Evolutionary conservation across 2,797 vertebrate genomes (phyloP).

Genomic region (Gobio occitaniae): DNA sequence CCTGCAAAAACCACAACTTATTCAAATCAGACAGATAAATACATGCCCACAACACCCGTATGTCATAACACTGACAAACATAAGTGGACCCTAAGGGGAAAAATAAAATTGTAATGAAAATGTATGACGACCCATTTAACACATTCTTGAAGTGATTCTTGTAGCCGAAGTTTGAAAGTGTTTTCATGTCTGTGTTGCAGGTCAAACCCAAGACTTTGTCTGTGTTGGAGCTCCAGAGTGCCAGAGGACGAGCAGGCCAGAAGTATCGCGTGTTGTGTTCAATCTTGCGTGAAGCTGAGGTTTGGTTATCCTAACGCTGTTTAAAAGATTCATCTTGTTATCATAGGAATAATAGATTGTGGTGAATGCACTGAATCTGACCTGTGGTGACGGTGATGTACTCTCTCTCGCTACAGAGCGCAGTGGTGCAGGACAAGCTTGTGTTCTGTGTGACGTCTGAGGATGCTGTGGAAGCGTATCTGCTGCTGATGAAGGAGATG

Average conservation of each 20-base stretch:
- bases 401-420: constrained; percentile 51
- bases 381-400: neutral
- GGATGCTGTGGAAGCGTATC: constrained; percentile 78
- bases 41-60: neutral
- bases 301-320: constrained; percentile 42
- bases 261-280: constrained; percentile 74
- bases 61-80: too few relatives aligned
- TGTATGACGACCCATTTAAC: neutral
- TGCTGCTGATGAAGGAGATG: constrained; percentile 68
- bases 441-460: constrained; percentile 72
- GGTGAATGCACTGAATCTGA: neutral
- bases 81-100: neutral
- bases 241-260: constrained; percentile 49
- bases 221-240: constrained; percentile 83
- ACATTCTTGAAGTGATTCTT: neutral
- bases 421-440: constrained; percentile 60
- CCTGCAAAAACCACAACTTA: neutral
- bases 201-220: constrained; percentile 54
- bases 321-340: neutral
- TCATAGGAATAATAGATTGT: neutral
- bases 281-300: constrained; percentile 61
- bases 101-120: neutral
- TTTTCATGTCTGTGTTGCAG: constrained; percentile 24
- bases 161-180: neutral
- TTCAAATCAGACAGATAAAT: neutral